phyloP scores from a whole-genome alignment of 2,113 vertebrate species.

The Phoxinus phoxinus region DNA sequence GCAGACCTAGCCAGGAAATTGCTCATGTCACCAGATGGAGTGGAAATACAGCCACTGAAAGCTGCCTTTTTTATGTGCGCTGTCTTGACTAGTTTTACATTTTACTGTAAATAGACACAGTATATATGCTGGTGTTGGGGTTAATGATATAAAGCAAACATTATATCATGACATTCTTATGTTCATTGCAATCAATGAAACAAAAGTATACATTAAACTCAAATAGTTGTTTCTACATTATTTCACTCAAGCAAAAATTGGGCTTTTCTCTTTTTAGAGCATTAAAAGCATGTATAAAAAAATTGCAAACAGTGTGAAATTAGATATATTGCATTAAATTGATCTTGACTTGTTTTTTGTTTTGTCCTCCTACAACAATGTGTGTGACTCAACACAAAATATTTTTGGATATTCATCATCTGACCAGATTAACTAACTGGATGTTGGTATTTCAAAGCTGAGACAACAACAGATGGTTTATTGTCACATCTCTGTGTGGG shows the following conservation, averaged over 20 bases:
- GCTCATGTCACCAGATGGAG: slow-evolving; percentile 60
- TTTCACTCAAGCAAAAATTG: background rate
- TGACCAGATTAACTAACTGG: slow-evolving; percentile 45
- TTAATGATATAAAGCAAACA: background rate
- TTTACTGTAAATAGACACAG: background rate
- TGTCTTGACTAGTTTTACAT: background rate
- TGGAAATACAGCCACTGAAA: slow-evolving; percentile 53
- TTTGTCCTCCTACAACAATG: slow-evolving; percentile 18
- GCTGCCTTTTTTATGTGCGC: background rate
- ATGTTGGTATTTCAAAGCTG: slow-evolving; percentile 66
- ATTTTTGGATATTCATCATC: slow-evolving; percentile 43
- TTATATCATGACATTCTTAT: background rate
- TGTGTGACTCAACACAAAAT: slow-evolving; percentile 20
- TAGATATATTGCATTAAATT: background rate
- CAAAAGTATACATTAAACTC: background rate
- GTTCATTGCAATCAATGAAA: background rate
- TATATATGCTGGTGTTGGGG: background rate
- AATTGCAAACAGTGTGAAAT: background rate
- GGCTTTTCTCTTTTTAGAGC: background rate
- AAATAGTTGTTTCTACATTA: background rate
- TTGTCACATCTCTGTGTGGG: slow-evolving; percentile 55
- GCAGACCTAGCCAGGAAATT: slow-evolving; percentile 64
- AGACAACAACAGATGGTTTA: slow-evolving; percentile 65
- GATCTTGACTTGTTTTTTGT: no score
- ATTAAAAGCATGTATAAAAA: background rate